A percentile compares a stretch with the other conserved stretches of the same genome.
Evolutionary conservation across 2,113 vertebrate species (phyloP).

Genomic region (Myxocyprinus asiaticus): DNA sequence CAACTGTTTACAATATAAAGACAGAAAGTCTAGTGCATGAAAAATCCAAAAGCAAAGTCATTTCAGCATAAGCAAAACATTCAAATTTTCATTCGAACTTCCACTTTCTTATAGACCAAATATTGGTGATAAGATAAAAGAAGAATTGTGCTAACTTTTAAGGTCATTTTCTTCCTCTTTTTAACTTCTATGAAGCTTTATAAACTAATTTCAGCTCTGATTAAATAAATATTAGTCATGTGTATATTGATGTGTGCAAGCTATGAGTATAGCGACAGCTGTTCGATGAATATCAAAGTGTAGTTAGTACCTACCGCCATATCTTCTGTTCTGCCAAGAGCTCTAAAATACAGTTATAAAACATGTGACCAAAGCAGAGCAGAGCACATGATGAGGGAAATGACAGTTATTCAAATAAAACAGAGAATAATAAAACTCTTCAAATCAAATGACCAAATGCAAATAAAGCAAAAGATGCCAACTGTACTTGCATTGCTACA

Average conservation of each 20-base stretch:
- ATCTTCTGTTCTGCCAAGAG: constrained; percentile 88
- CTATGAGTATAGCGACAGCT: not conserved
- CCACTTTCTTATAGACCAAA: not conserved
- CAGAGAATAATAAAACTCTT: not conserved
- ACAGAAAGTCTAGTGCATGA: constrained; percentile 2
- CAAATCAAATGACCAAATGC: constrained; percentile 9
- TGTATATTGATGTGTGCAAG: not conserved
- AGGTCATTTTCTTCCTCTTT: not conserved
- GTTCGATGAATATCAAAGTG: not conserved
- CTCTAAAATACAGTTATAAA: constrained; percentile 64
- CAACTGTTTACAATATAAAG: constrained; percentile 73
- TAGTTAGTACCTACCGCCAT: constrained; percentile 81
- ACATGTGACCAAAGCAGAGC: not conserved
- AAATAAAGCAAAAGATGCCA: not conserved
- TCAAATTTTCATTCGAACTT: not conserved
- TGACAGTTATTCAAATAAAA: constrained; percentile 15
- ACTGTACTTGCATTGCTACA: not conserved
- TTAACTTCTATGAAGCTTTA: not conserved
- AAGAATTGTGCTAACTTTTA: not conserved
- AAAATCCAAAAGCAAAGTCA: not conserved
- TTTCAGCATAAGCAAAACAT: not conserved
- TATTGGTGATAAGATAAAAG: not conserved
- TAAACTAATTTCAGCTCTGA: not conserved
- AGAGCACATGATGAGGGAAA: not conserved
- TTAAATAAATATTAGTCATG: not conserved